Conservation (phyloP, 2,797 vertebrate species). For the Meda fulgida region DNA sequence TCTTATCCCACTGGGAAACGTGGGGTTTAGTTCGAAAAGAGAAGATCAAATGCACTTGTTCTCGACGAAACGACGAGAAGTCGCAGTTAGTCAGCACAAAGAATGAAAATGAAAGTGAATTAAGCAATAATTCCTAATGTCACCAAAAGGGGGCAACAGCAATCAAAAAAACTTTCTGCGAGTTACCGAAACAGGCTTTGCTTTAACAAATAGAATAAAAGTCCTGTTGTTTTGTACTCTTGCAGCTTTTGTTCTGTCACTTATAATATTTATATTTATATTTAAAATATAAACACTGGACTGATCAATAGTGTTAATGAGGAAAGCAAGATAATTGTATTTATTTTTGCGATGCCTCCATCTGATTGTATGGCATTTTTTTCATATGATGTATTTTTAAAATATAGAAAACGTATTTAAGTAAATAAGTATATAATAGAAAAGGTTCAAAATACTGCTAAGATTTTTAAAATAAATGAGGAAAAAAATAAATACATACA, state of each 20-base stretch:
- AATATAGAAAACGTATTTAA: not conserved
- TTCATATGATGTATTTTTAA: not conserved
- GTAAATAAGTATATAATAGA: too few relatives aligned
- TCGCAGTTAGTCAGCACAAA: constrained; percentile 72
- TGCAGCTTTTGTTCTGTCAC: not conserved
- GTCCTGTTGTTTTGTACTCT: not conserved
- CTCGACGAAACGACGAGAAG: constrained; percentile 13
- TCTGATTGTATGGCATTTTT: not conserved
- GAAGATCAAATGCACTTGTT: not conserved
- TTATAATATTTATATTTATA: not conserved
- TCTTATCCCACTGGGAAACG: not conserved
- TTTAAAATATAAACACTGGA: not conserved
- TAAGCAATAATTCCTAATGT: not conserved
- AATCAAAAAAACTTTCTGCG: not conserved
- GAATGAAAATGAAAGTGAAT: constrained; percentile 80
- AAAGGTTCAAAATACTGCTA: too few relatives aligned
- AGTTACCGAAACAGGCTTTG: not conserved
- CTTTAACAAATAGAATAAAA: not conserved
- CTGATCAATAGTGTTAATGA: not conserved
- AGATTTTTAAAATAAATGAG: too few relatives aligned
- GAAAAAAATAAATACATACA: not conserved
- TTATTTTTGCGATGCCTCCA: not conserved
- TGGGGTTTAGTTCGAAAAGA: not conserved
- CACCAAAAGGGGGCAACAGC: constrained; percentile 4
- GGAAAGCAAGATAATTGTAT: not conserved